Conservation (phyloP, 2,113 vertebrate genomes). For the Hepsetus odoe region DNA sequence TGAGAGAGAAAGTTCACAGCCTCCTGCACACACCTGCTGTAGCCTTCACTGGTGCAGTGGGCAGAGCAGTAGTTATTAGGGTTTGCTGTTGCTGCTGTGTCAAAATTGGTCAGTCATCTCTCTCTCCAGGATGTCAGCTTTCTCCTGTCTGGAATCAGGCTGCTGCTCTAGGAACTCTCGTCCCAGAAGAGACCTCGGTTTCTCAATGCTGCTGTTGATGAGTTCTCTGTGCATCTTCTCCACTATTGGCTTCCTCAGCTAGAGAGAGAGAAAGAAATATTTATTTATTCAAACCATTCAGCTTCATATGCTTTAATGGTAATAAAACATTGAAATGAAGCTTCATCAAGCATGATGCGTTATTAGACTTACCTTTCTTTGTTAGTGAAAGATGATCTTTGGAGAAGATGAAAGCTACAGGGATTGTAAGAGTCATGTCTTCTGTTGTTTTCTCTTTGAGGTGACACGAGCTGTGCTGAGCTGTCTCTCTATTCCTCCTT, state of each 20-base stretch:
- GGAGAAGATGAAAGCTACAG: constrained; percentile 59
- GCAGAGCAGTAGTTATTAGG: constrained; percentile 57
- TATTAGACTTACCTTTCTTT: constrained; percentile 72
- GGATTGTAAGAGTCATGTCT: constrained; percentile 72
- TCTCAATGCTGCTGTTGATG: constrained; percentile 64
- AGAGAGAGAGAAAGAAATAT: constrained; percentile 46
- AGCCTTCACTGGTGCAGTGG: constrained; percentile 42
- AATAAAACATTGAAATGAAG: not conserved
- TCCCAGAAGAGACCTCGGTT: constrained; percentile 58
- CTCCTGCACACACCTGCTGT: constrained; percentile 58
- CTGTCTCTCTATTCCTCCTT: constrained; percentile 51
- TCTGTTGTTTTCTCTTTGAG: constrained; percentile 53
- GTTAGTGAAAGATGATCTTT: constrained; percentile 68
- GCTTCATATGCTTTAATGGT: not conserved
- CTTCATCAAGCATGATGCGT: not conserved
- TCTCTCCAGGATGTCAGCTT: constrained; percentile 62
- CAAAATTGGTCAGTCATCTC: constrained; percentile 52
- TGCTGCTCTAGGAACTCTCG: constrained; percentile 73
- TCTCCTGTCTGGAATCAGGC: constrained; percentile 68
- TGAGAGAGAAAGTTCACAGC: constrained; percentile 50
- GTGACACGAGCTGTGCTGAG: constrained; percentile 68
- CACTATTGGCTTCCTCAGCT: constrained; percentile 77
- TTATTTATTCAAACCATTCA: constrained; percentile 2
- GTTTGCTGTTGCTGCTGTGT: constrained; percentile 35
- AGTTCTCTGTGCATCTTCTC: constrained; percentile 75